Conservation (phyloP, 2,797 vertebrate species). For the Sphenodon punctatus region DNA sequence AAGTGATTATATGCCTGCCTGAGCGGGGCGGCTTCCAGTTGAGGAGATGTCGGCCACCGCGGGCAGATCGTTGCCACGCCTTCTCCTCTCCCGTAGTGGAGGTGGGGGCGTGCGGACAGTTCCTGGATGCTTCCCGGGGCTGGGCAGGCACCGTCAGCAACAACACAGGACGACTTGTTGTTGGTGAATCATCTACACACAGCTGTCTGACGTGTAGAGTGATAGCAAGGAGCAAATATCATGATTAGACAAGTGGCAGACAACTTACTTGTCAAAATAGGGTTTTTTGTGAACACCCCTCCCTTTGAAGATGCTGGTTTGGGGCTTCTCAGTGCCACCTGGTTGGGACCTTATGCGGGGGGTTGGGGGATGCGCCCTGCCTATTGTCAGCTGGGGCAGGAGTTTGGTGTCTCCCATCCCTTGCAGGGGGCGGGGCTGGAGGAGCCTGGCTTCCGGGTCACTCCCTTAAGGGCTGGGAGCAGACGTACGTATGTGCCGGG, state of each 20-base stretch:
- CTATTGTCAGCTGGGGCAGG: too few relatives aligned
- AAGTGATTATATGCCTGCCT: too few relatives aligned
- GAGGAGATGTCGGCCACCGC: slow-evolving; percentile 96
- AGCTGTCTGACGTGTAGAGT: neutral
- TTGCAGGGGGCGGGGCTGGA: too few relatives aligned
- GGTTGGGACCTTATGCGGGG: too few relatives aligned
- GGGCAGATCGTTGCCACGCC: slow-evolving; percentile 87
- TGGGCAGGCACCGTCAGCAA: slow-evolving; percentile 82
- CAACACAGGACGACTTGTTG: slow-evolving; percentile 74
- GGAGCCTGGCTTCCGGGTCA: too few relatives aligned
- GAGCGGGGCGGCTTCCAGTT: slow-evolving; percentile 76
- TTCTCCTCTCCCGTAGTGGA: slow-evolving; percentile 84
- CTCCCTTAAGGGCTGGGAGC: too few relatives aligned
- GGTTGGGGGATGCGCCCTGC: too few relatives aligned
- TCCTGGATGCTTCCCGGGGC: slow-evolving; percentile 82
- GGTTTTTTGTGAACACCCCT: too few relatives aligned
- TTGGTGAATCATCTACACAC: neutral
- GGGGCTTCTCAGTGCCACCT: too few relatives aligned
- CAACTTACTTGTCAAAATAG: neutral
- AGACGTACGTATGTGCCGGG: too few relatives aligned
- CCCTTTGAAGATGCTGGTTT: too few relatives aligned
- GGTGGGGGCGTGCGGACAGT: slow-evolving; percentile 74
- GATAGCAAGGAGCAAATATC: neutral
- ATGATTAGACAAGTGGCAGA: neutral
- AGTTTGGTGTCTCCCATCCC: too few relatives aligned